A percentile compares a stretch with the other conserved stretches of the same genome.
These are phyloP conservation scores for Microctenopoma lineatum DNA, from an alignment of 2,797 vertebrate genomes.

Conservation along the genomic window DNA sequence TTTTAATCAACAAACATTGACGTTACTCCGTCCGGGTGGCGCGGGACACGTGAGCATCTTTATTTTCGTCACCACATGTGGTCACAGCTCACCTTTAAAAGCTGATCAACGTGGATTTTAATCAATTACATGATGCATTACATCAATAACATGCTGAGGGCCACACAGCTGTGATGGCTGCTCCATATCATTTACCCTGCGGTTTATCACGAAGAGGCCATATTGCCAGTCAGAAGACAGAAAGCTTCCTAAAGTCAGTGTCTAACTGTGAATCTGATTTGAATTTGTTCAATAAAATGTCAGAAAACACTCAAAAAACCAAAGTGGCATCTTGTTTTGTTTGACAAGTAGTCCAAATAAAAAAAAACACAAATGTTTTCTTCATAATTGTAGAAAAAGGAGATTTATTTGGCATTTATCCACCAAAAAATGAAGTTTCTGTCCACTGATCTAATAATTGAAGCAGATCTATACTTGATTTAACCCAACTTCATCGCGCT, in stretches of 20 bases:
- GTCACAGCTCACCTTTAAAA: conserved; percentile 55
- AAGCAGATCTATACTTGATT: too few species aligned
- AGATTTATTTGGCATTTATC: background rate
- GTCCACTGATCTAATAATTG: too few species aligned
- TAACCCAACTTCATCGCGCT: too few species aligned
- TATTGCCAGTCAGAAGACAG: background rate
- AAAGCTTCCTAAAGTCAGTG: background rate
- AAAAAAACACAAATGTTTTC: background rate
- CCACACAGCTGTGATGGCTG: conserved; percentile 43
- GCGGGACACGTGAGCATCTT: conserved; percentile 25
- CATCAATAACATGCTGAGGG: conserved; percentile 37
- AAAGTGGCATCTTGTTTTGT: background rate
- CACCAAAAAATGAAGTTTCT: too few species aligned
- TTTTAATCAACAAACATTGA: conserved; percentile 53
- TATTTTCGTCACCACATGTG: conserved; percentile 36
- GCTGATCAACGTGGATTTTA: conserved; percentile 45
- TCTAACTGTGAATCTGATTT: background rate
- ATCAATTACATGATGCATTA: background rate
- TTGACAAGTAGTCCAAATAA: background rate
- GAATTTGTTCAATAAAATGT: background rate
- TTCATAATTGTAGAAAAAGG: background rate
- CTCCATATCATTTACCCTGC: conserved; percentile 51
- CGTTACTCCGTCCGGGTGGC: conserved; percentile 1
- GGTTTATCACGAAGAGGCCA: conserved; percentile 8
- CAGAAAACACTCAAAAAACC: background rate